Base-by-base conservation (phyloP, 2,888 invertebrate species). In the Pammene aurita region DNA sequence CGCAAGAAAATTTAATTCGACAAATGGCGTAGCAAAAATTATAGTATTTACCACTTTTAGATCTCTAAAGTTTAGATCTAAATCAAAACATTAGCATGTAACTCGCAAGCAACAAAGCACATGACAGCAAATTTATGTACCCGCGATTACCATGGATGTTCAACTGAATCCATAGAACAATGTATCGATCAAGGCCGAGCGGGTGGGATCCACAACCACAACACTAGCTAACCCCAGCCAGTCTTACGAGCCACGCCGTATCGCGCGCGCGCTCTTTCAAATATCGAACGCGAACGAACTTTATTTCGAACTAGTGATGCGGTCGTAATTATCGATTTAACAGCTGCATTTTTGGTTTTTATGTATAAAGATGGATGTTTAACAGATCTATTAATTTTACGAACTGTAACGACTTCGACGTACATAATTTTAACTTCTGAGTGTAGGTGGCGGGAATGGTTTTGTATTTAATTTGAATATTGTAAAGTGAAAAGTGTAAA, bases 181-280 rank as follows among this genome's bases (percentile, higher is more conserved):
- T 71, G 73, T 70, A 72, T 66, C 71, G 71, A 69, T 71, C 75
- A 75, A 74, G 75, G 74, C 72, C 73, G 74, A 76, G 72, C 14
- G 63, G 72, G 72, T 74, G 73, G 76, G 71, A 72, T 64, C 70
- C 50, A 63, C 67, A 62, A 48, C 68, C 50, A 63, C 67, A 62
- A 48, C 68, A 50, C 70, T 60, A 68, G 65, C 72, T 74, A 74
- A 75, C 75, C 73, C 72, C 75, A 75, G 76, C 69, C 75, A 76
- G 76, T 76, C 68, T 69, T 68, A 71, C 73, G 68, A 58, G 42
- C 52, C 55, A 57, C 72, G 68, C 74, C 16, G 66, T 66, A 41
- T 56, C 34, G 71, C 60, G 42, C 72, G 67, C 76, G 74, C 75
- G 75, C 72, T 67, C 65, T 52, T 52, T 46, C 67, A 46, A 67